These are phyloP conservation scores for Adrianichthys oophorus DNA, from an alignment of 2,797 vertebrate species.

Conservation along the genomic window DNA sequence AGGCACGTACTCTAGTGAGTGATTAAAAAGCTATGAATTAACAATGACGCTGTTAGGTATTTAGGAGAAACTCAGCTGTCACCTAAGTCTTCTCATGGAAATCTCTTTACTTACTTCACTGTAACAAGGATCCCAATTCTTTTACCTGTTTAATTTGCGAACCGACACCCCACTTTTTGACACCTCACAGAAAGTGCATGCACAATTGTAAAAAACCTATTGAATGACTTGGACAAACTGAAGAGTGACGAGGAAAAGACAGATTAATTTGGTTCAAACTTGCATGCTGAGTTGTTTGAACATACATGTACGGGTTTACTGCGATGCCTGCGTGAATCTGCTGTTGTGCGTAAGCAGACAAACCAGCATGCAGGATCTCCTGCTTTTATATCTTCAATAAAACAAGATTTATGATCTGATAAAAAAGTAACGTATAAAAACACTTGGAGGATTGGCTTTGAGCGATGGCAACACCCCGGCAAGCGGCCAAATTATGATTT, in stretches of 20 bases:
- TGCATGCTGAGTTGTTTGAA: not conserved
- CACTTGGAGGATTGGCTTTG: slow-evolving; percentile 65
- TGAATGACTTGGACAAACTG: slow-evolving; percentile 69
- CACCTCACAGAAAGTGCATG: slow-evolving; percentile 47
- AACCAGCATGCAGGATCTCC: slow-evolving; percentile 44
- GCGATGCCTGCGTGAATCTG: slow-evolving; percentile 14
- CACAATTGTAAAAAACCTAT: slow-evolving; percentile 41
- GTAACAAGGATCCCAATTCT: slow-evolving; percentile 64
- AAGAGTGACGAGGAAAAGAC: slow-evolving; percentile 45
- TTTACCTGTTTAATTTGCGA: slow-evolving; percentile 45
- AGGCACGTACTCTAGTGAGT: slow-evolving; percentile 59
- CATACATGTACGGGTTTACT: slow-evolving; percentile 1
- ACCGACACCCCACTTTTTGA: slow-evolving; percentile 45
- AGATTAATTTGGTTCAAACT: slow-evolving; percentile 45
- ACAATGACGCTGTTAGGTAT: slow-evolving; percentile 70
- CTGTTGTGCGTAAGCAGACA: slow-evolving; percentile 28
- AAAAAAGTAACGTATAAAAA: slow-evolving; percentile 65
- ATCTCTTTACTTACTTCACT: slow-evolving; percentile 74
- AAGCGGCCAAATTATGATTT: slow-evolving; percentile 75
- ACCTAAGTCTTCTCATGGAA: slow-evolving; percentile 61
- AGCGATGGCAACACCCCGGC: slow-evolving; percentile 77
- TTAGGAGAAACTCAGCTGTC: slow-evolving; percentile 69
- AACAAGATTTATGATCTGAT: slow-evolving; percentile 74
- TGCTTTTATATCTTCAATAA: slow-evolving; percentile 57
- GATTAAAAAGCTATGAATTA: slow-evolving; percentile 76